Evolutionary conservation across 2,113 vertebrate species (phyloP).

Genomic region (Chitala chitala): DNA sequence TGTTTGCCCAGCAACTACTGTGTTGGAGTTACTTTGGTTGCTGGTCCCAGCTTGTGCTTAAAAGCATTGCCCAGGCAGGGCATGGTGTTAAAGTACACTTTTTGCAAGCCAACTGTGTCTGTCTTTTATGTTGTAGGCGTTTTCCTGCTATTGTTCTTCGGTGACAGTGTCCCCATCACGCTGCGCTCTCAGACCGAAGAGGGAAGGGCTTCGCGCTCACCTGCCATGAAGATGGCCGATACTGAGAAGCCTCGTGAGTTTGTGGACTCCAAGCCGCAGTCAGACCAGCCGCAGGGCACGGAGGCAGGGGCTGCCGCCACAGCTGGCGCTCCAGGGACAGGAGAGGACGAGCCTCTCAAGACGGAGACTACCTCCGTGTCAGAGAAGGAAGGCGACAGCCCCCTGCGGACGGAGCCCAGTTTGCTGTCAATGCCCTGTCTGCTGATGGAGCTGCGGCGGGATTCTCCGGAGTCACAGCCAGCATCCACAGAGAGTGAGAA

Average conservation of each 20-base stretch:
- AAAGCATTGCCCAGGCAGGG: not conserved
- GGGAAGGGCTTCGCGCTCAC: conserved; percentile 55
- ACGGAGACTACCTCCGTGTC: conserved; percentile 63
- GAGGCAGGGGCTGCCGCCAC: conserved; percentile 52
- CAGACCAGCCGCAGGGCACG: conserved; percentile 67
- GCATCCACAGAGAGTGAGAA: conserved; percentile 79
- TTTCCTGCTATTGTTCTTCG: conserved; percentile 39
- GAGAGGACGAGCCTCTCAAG: conserved; percentile 68
- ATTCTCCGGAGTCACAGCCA: conserved; percentile 83
- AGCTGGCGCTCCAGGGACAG: conserved; percentile 55
- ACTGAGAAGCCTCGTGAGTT: conserved; percentile 81
- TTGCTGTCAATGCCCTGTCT: conserved; percentile 91
- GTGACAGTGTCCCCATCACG: conserved; percentile 27
- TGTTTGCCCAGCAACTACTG: not conserved
- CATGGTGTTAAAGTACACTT: not conserved
- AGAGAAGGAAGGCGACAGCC: conserved; percentile 64
- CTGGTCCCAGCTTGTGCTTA: no score
- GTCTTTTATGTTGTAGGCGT: conserved; percentile 45
- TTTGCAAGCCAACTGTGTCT: not conserved
- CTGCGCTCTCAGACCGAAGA: conserved; percentile 66
- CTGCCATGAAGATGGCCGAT: conserved; percentile 95
- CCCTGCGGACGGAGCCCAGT: conserved; percentile 63
- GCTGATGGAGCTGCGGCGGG: conserved; percentile 87
- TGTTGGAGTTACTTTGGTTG: not conserved
- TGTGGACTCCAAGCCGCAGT: conserved; percentile 70